Evolutionary conservation across 2,888 invertebrate genomes (phyloP), one percentile per base, ranked within the genome.

Genomic region (Andrena trimmerana): DNA sequence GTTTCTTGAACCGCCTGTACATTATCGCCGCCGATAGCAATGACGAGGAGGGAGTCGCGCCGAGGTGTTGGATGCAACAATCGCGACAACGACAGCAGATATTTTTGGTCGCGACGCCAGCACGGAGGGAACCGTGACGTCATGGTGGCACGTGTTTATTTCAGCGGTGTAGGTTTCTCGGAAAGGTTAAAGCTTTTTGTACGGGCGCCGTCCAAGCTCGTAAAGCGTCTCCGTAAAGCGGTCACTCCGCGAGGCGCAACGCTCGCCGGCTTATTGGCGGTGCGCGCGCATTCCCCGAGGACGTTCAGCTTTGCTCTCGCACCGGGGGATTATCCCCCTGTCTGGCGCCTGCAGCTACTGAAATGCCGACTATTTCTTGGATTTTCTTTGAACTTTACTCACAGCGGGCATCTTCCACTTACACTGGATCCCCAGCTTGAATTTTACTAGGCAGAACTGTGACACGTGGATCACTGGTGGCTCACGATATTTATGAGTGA

Each of bases 121-220:
- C 78, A 74, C 62, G 65, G 73, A 33, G 78, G 74, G 69, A 10
- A 62, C 72, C 69, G 75, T 91, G 91, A 92, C 92, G 92, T 92
- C 92, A 92, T 88, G 85, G 83, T 74, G 76, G 42, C 91, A 91
- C 91, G 91, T 91, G 92, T 92, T 92, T 92, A 92, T 92, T 91
- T 91, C 90, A 89, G 91, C 87, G 87, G 84, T 81, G 89, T 88
- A 83, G 85, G 83, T 89, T 82, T 86, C 89, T 87, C 72, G 73
- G 90, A 89, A 90, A 89, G 88, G 85, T 85, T 83, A 66, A 27
- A 87, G 87, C 87, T 78, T 87, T 90, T 90, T 78, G 86, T 78
- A 74, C 67, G 74, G 52, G 63, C 54, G 52, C 13, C 84, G 74
- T 67, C 67, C 74, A 85, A 79, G 83, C 86, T 86, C 76, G 71